Base-by-base conservation (phyloP, 2,113 vertebrate genomes). In the Spilogale gracilis region DNA sequence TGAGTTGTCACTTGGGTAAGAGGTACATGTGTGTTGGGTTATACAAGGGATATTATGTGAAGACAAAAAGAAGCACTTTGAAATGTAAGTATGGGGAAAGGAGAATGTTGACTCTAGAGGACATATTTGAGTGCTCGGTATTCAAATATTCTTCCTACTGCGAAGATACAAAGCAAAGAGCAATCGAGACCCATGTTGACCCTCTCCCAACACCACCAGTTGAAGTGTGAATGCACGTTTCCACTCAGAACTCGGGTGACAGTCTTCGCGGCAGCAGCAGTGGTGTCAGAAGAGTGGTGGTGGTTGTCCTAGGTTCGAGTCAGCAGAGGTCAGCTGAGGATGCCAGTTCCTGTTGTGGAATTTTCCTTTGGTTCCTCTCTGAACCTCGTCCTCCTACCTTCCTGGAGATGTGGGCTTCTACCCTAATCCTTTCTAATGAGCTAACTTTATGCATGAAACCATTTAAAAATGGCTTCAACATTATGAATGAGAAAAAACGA, bases 271-370 rank as follows among this genome's bases (percentile, higher is more conserved):
- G 30, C 16, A 60, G 38, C 23, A 86, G 10, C 20, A 9, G 27
- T 4, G 12, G 56, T 23, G 38, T 25, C 18, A 2, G 18, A 14
- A 32, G 27, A 61, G 71, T 18, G 1, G 56, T 3, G 1, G 10
- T 1, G 7, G 8, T 13, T 20, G 11, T 27, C 17, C 65, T 65
- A 3, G 3, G 11, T 1, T 16, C 18, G 13, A 3, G 6, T 50
- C 27, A 58, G 56, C 43, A 45, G 48, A 74, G 50, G 52, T n/a
- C 9, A 65, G 67, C 27, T 32, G 48, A 76, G 63, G 45, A 13
- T 17, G 13, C 21, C 13, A 10, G 5, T 25, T 89, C 18, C 25
- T 2, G 0, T 14, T 2, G 27, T 65, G 13, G 30, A 63, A 48
- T 73, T 18, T 60, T 67, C 9, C 11, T 76, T 71, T 52, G 90